A percentile compares a stretch with the other conserved stretches of the same genome.
Conservation (phyloP, 2,113 vertebrate genomes). For the Cricetomys ansorgei region DNA sequence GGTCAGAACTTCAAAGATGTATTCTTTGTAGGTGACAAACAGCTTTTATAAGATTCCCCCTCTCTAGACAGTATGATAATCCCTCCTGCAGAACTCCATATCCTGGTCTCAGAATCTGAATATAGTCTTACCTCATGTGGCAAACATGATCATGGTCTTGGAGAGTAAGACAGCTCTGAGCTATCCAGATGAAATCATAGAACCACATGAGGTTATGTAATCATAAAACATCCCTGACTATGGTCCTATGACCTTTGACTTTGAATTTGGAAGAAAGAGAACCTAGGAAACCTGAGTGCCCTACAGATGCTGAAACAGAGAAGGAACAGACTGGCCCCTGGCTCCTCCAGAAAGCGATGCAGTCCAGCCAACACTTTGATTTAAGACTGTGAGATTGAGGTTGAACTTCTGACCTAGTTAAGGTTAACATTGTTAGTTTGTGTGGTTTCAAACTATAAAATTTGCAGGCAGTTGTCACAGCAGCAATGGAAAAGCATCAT, state of each 20-base stretch:
- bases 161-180: neutral
- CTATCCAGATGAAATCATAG: neutral
- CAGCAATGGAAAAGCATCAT: neutral
- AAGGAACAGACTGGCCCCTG: neutral
- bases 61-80: neutral
- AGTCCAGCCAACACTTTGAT: neutral
- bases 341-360: neutral
- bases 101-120: neutral
- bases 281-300: neutral
- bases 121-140: neutral
- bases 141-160: neutral
- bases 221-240: neutral
- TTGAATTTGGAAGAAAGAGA: neutral
- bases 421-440: neutral
- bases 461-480: neutral
- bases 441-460: neutral
- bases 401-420: neutral
- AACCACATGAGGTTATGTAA: neutral
- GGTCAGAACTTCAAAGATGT: neutral
- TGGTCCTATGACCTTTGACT: neutral
- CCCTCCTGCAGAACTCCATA: neutral
- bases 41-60: neutral
- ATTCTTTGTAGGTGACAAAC: neutral
- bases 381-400: neutral
- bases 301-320: neutral